Evolutionary conservation across 2,797 vertebrate species (phyloP), one percentile per base, ranked within the genome.

Genomic region (Pseudochirops corinnae): DNA sequence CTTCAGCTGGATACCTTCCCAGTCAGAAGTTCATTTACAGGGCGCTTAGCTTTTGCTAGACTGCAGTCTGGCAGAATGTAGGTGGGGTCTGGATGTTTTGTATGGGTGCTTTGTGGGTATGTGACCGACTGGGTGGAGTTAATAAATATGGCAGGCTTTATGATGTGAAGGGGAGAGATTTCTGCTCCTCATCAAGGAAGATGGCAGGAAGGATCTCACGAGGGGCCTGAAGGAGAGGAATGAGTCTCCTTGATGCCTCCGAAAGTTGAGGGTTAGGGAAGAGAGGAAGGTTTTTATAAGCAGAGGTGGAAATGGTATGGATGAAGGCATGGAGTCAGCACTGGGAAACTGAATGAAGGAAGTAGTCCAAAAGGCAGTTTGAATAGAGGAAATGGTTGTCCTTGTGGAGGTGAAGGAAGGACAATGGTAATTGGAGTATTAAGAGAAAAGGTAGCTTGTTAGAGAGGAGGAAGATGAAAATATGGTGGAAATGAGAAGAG

Each of bases 401-500:
- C 39, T 26, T 50, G 0, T 2, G 6, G 56, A 87, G 28, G 0
- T 2, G 6, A 55, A 87, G 28, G 50, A 10, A 11, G 29, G n/a
- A 13, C n/a, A 62, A 33, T 10, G 0, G 10, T 46, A 16, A 0
- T 0, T 29, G 10, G 56, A 39, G 18, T 1, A 0, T 3, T 1
- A 26, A 87, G 21, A 87, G 39, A 50, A 50, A 87, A 26, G 39
- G 39, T 21, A 87, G 9, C 39, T 82, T 46, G 21, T 46, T 82
- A 26, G 5, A 87, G 9, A 93, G 28, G 31, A 87, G 18, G 62
- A 53, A 39, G 60, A 13, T n/a, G 24, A 53, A 56, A 39, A 56
- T 39, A 74, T 11, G 39, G 39, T 50, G 39, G 74, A 50, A 87
- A 74, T 5, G 12, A n/a, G 33, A 67, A 39, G 9, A 11, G 1